Conservation (phyloP, 1,140 invertebrate species). For the Brachionus sp. region DNA sequence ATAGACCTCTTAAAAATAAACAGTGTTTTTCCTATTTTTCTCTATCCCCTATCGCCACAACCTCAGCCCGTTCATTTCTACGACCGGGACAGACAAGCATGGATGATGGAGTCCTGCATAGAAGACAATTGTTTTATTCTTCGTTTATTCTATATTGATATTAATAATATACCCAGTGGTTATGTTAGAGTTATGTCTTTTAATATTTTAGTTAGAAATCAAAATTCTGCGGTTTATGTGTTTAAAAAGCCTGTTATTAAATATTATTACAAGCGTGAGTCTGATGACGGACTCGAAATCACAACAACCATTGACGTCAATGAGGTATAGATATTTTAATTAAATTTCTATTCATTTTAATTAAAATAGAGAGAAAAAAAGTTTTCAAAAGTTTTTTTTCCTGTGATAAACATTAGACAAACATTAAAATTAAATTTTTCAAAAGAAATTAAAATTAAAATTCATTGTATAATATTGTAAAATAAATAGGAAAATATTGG, state of each 20-base stretch:
- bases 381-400: neutral
- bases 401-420: neutral
- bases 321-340: slow-evolving; percentile 11
- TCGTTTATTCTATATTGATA: slow-evolving; percentile 76
- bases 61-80: slow-evolving; percentile 67
- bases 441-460: too few species aligned
- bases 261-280: slow-evolving; percentile 77
- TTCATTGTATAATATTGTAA: too few species aligned
- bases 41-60: slow-evolving; percentile 55
- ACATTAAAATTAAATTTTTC: too few species aligned
- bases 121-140: slow-evolving; percentile 73
- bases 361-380: neutral
- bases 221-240: slow-evolving; percentile 24
- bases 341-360: neutral
- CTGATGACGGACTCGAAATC: slow-evolving; percentile 78
- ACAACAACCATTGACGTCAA: slow-evolving; percentile 61
- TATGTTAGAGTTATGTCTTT: slow-evolving; percentile 74
- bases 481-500: too few species aligned
- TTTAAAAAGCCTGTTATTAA: slow-evolving; percentile 72
- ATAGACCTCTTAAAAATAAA: slow-evolving; percentile 22
- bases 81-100: slow-evolving; percentile 78
- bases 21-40: slow-evolving; percentile 67
- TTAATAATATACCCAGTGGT: slow-evolving; percentile 77
- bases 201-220: slow-evolving; percentile 68
- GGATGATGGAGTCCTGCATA: slow-evolving; percentile 74